Evolutionary conservation across 2,888 invertebrate species (phyloP).

Genomic region (Eumacrocentrus americanus): DNA sequence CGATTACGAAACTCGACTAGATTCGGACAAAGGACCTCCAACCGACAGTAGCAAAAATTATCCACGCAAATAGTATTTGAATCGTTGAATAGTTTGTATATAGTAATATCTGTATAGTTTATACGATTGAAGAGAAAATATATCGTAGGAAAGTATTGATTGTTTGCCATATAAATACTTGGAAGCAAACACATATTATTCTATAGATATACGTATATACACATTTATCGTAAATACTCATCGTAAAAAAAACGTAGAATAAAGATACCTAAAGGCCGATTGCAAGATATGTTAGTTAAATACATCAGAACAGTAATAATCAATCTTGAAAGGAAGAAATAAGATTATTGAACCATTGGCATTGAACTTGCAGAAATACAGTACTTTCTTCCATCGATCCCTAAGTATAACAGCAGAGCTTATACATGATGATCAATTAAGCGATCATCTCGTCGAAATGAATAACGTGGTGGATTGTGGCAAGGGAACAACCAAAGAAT

Average conservation of each 20-base stretch:
- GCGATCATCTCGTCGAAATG: conserved; percentile 55
- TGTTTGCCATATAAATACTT: conserved; percentile 25
- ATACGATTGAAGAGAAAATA: conserved; percentile 9
- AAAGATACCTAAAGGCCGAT: conserved; percentile 24
- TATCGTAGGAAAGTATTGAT: not conserved
- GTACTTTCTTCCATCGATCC: not conserved
- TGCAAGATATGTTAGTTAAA: conserved; percentile 35
- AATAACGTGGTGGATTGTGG: conserved; percentile 56
- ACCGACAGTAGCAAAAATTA: not conserved
- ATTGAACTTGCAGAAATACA: not conserved
- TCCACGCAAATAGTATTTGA: not conserved
- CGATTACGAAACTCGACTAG: not conserved
- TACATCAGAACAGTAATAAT: conserved; percentile 9
- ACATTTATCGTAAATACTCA: conserved; percentile 6
- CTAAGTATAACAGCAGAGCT: conserved; percentile 22
- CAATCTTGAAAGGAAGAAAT: conserved; percentile 12
- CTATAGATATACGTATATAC: conserved; percentile 29
- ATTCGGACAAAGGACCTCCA: conserved; percentile 2
- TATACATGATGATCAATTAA: conserved; percentile 57
- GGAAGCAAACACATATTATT: conserved; percentile 29
- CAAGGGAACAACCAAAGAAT: conserved; percentile 77
- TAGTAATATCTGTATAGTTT: conserved; percentile 12
- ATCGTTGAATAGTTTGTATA: conserved; percentile 10
- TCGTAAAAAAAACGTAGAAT: conserved; percentile 3
- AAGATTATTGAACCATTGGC: not conserved